These are phyloP conservation scores for Nomada hirtipes DNA, from an alignment of 2,888 invertebrate species.

Conservation along the genomic window DNA sequence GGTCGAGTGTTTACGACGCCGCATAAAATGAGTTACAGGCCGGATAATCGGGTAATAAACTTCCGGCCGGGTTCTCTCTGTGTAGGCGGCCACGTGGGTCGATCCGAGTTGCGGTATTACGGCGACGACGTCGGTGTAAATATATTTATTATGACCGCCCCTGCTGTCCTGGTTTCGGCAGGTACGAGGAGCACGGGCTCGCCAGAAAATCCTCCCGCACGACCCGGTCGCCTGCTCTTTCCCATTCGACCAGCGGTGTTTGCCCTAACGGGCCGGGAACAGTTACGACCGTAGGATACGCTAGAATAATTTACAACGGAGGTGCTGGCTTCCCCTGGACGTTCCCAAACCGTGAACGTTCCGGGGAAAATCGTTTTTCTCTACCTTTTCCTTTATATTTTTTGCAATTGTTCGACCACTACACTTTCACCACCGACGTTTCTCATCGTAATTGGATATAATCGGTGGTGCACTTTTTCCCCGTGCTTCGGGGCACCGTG, in stretches of 20 bases:
- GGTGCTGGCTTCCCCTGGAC: neutral
- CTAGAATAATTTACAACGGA: conserved; percentile 36
- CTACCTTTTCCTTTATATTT: too few species aligned
- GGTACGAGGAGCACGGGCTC: conserved; percentile 13
- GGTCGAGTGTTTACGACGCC: conserved; percentile 53
- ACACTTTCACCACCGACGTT: neutral
- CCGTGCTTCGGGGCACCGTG: too few species aligned
- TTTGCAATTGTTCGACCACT: neutral
- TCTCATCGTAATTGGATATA: neutral
- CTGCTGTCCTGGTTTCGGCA: conserved; percentile 17
- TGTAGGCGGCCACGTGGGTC: conserved; percentile 59
- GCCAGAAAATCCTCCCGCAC: neutral
- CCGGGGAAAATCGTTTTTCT: neutral
- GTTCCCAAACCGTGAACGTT: neutral
- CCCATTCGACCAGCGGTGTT: neutral
- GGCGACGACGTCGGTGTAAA: conserved; percentile 56
- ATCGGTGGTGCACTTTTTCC: too few species aligned
- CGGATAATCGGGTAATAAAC: conserved; percentile 66
- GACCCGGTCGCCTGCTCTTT: neutral
- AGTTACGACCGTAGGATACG: conserved; percentile 16
- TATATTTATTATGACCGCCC: conserved; percentile 63
- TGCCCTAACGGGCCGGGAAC: neutral
- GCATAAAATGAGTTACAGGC: conserved; percentile 64
- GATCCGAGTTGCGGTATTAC: conserved; percentile 51
- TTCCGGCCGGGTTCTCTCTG: conserved; percentile 43